Evolutionary conservation across 2,888 invertebrate genomes (phyloP), one percentile per base, ranked within the genome.

Genomic region (Andricus quercusramuli): DNA sequence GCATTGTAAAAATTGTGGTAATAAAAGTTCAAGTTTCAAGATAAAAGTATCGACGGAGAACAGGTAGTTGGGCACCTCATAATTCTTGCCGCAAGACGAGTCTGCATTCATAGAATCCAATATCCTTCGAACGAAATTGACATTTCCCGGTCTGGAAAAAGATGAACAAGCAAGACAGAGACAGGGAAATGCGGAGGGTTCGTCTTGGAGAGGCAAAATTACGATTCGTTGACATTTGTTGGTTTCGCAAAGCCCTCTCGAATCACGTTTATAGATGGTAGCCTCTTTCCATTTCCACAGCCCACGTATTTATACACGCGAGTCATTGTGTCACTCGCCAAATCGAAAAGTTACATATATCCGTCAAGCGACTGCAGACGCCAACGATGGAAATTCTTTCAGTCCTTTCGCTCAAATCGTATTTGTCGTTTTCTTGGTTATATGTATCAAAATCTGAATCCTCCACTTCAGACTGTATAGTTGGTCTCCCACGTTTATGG

Each of bases 401-500:
- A n/a, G 29, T 25, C 17, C 29, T 11, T 29, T n/a, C 56, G 11
- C 13, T 47, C 13, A 9, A 6, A 74, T 62, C 25, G 62, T 5
- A 62, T 25, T 13, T 5, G 51, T 74, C 74, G 32, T 56, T 51
- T 74, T 74, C 74, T 51, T 25, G 11, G n/a, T 51, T 56, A 51
- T 74, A 51, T 74, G 51, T 74, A 56, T 74, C 29, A 70, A 47
- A 56, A 74, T 56, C 32, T 47, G 29, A 32, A 56, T 74, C 56
- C n/a, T 32, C 32, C 29, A 51, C 74, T 74, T 56, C 56, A 32
- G 20, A 11, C 37, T 37, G 9, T n/a, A 37, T 74, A 51, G 74
- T 56, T 74, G 80, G 78, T 80, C 80, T 78, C 78, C 76, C 77
- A 78, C 78, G 78, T 82, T 82, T 81, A 81, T 67, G 77, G 76